Conservation (phyloP, 2,888 invertebrate species). For the Lasius platythorax region DNA sequence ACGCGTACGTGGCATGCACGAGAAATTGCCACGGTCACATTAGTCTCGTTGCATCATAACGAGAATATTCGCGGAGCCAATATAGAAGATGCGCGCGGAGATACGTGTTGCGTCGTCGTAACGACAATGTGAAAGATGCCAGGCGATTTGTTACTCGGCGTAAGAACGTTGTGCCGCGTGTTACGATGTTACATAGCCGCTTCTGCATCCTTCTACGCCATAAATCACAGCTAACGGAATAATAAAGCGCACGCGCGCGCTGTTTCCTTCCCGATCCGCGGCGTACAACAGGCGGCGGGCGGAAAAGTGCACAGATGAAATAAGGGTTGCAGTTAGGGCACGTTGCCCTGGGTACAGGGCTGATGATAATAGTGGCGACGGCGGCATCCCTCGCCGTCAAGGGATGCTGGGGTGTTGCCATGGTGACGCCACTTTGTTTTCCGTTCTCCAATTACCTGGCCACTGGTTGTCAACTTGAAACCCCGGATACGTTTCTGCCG, state of each 20-base stretch:
- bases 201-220: conserved; percentile 25
- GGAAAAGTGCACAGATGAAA: conserved; percentile 61
- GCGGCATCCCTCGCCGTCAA: conserved; percentile 51
- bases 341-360: conserved; percentile 53
- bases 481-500: conserved; percentile 65
- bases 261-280: neutral
- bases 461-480: conserved; percentile 77
- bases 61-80: neutral
- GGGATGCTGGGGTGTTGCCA: conserved; percentile 80
- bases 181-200: conserved; percentile 39
- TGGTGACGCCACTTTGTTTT: conserved; percentile 79
- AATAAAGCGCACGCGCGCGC: conserved; percentile 53
- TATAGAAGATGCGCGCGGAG: neutral
- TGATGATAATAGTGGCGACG: conserved; percentile 11
- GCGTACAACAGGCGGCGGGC: conserved; percentile 10
- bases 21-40: neutral
- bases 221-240: conserved; percentile 66
- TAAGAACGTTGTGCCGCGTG: conserved; percentile 22
- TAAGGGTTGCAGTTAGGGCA: conserved; percentile 67
- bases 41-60: neutral
- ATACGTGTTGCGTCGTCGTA: neutral
- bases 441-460: conserved; percentile 80
- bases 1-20: no score
- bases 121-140: neutral
- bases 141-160: conserved; percentile 29